Percentiles rank a stretch among this genome's conserved stretches.
These are phyloP conservation scores for Karalla daura DNA, from an alignment of 2,797 vertebrate species.

Conservation along the genomic window DNA sequence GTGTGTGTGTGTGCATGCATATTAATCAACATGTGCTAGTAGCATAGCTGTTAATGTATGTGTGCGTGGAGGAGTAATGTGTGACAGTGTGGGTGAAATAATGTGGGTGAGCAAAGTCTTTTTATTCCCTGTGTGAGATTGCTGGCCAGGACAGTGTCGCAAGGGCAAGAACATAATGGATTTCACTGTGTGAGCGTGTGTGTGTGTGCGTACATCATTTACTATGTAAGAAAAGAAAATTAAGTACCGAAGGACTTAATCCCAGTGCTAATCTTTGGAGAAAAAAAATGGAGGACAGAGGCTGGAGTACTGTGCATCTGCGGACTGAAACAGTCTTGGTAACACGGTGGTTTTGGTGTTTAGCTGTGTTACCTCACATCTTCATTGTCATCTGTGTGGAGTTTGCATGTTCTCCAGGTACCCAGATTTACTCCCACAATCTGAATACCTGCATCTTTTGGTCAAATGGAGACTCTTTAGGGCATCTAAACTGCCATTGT, in stretches of 20 bases:
- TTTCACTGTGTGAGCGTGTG: neutral
- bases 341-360: no score
- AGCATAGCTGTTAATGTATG: constrained; percentile 16
- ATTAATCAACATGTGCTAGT: neutral
- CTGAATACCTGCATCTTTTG: no score
- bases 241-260: neutral
- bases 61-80: constrained; percentile 15
- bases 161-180: constrained; percentile 3
- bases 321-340: constrained; percentile 23
- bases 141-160: neutral
- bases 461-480: no score
- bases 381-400: no score
- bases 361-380: no score
- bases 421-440: no score
- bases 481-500: no score
- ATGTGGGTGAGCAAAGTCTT: constrained; percentile 20
- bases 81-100: constrained; percentile 16
- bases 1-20: neutral
- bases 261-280: neutral
- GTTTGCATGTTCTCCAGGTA: no score
- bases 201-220: neutral
- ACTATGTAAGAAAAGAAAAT: neutral
- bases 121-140: constrained; percentile 16
- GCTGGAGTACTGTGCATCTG: neutral
- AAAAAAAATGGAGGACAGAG: neutral